Conservation (phyloP, 2,888 invertebrate genomes). For the Phragmatobia fuliginosa region DNA sequence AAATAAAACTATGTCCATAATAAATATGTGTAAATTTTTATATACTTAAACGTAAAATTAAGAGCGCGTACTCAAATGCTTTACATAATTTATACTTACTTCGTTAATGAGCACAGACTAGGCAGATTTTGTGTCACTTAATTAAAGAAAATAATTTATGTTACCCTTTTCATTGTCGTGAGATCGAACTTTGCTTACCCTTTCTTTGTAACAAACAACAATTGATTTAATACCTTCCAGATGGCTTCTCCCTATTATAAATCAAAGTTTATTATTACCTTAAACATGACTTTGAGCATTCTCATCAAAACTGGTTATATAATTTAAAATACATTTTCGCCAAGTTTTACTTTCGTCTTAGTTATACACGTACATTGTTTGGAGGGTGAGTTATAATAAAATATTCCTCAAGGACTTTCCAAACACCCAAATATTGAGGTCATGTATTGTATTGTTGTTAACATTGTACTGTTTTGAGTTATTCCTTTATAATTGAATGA, state of each 20-base stretch:
- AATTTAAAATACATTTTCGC: constrained; percentile 41
- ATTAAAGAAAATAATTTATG: background rate
- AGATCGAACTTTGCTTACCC: background rate
- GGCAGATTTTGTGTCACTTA: background rate
- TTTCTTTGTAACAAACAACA: constrained; percentile 16
- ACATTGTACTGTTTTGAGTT: constrained; percentile 21
- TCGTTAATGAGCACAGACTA: background rate
- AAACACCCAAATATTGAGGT: constrained; percentile 42
- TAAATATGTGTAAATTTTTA: background rate
- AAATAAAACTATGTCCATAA: background rate
- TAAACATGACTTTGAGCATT: constrained; percentile 37
- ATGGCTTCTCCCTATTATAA: constrained; percentile 17
- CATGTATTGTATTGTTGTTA: constrained; percentile 39
- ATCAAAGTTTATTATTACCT: constrained; percentile 42
- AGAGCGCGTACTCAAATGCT: background rate
- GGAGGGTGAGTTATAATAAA: constrained; percentile 41
- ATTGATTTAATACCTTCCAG: constrained; percentile 12
- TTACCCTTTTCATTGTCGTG: background rate
- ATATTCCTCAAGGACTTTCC: constrained; percentile 45
- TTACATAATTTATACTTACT: background rate
- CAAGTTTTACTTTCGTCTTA: constrained; percentile 29
- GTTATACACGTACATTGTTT: constrained; percentile 20
- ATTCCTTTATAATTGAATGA: constrained; percentile 20
- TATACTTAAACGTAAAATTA: background rate
- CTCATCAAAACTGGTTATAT: constrained; percentile 34